phyloP scores from a whole-genome alignment of 1,140 invertebrate genomes.

The Trachelipus rathkii region DNA sequence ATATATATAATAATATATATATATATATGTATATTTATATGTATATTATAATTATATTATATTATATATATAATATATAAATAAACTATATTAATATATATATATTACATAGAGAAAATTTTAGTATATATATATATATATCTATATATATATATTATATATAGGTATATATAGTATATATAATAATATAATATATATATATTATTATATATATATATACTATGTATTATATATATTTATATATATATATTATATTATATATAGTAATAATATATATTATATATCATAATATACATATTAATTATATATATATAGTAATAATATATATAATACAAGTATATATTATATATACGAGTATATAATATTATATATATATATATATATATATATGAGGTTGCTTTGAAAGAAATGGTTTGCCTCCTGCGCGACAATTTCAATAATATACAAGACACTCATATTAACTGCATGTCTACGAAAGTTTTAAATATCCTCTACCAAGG shows the following conservation, averaged over 20 bases:
- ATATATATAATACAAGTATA: slow-evolving; percentile 14
- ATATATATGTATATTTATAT: slow-evolving; percentile 17
- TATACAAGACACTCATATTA: too few relatives aligned
- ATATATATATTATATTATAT: slow-evolving; percentile 2
- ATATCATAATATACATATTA: neutral
- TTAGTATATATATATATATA: neutral
- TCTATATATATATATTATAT: neutral
- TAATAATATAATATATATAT: slow-evolving; percentile 8
- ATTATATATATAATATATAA: slow-evolving; percentile 13
- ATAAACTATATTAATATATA: slow-evolving; percentile 3
- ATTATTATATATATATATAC: slow-evolving; percentile 3
- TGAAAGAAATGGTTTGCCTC: too few relatives aligned
- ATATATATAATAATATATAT: slow-evolving; percentile 19
- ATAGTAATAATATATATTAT: neutral
- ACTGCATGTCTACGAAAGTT: too few relatives aligned
- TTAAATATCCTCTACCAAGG: too few relatives aligned
- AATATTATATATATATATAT: slow-evolving; percentile 14
- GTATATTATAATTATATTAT: neutral
- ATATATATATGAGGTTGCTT: slow-evolving; percentile 23
- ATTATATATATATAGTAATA: neutral
- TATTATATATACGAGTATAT: slow-evolving; percentile 18
- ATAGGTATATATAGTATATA: slow-evolving; percentile 19
- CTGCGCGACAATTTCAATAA: too few relatives aligned
- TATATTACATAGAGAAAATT: slow-evolving; percentile 12
- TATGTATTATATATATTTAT: slow-evolving; percentile 19